Conservation (phyloP, 1,140 invertebrate species). For the Trachymyrmex cornetzi region DNA sequence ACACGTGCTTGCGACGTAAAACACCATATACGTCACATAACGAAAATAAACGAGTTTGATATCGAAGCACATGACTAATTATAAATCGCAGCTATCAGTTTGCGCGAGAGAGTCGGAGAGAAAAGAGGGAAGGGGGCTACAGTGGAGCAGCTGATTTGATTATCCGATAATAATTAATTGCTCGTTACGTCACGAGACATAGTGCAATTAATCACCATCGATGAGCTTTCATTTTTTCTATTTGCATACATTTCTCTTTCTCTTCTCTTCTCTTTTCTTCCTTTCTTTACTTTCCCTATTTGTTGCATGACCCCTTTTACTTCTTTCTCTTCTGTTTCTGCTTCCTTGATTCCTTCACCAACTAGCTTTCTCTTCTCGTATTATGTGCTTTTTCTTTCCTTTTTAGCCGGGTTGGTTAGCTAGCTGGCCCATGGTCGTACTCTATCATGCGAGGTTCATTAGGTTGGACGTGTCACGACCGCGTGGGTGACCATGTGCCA, state of each 20-base stretch:
- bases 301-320: neutral
- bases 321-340: neutral
- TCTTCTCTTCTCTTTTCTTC: conserved; percentile 39
- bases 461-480: conserved; percentile 76
- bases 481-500: conserved; percentile 75
- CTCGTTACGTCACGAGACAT: conserved; percentile 73
- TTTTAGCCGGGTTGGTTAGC: conserved; percentile 66
- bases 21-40: conserved; percentile 22
- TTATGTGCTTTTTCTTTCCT: conserved; percentile 29
- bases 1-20: conserved; percentile 22
- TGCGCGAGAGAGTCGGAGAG: conserved; percentile 18
- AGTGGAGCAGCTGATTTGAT: conserved; percentile 73
- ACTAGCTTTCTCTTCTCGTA: conserved; percentile 5
- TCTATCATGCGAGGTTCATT: conserved; percentile 81
- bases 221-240: conserved; percentile 75
- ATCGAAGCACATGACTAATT: conserved; percentile 71
- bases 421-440: conserved; percentile 70
- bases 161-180: conserved; percentile 82
- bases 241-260: conserved; percentile 35
- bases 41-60: neutral
- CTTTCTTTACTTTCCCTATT: conserved; percentile 13
- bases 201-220: conserved; percentile 78
- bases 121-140: neutral
- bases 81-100: conserved; percentile 67
- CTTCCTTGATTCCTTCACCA: conserved; percentile 43